Evolutionary conservation across 2,888 invertebrate genomes (phyloP).

Genomic region (Melieria crassipennis): DNA sequence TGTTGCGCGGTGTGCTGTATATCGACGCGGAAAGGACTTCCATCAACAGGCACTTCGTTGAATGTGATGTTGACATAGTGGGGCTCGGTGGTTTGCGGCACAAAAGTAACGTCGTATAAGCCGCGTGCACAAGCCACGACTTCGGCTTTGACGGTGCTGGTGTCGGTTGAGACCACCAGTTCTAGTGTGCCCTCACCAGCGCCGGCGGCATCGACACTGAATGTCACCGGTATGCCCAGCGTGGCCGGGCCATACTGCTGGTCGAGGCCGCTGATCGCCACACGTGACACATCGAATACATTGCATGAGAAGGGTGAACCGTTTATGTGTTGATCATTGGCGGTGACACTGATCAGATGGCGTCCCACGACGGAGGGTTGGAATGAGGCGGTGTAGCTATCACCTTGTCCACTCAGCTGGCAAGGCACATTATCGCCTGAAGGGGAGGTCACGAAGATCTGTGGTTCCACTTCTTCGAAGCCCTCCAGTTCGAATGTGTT

Average conservation of each 20-base stretch:
- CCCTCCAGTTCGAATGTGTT: constrained; percentile 72
- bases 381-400: constrained; percentile 81
- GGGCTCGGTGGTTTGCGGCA: constrained; percentile 87
- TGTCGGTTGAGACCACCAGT: constrained; percentile 88
- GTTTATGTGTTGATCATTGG: constrained; percentile 85
- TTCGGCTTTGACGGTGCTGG: constrained; percentile 90
- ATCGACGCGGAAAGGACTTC: constrained; percentile 89
- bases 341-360: constrained; percentile 83
- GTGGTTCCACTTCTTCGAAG: constrained; percentile 72
- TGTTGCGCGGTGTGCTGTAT: constrained; percentile 78
- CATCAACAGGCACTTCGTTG: constrained; percentile 90
- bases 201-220: constrained; percentile 93
- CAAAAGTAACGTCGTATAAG: constrained; percentile 90
- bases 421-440: constrained; percentile 83
- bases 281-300: constrained; percentile 90
- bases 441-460: constrained; percentile 82
- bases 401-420: constrained; percentile 73
- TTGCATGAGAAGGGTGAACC: constrained; percentile 95
- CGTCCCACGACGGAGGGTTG: constrained; percentile 88
- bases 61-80: constrained; percentile 95
- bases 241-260: constrained; percentile 64
- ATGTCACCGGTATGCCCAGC: constrained; percentile 87
- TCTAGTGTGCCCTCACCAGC: constrained; percentile 95
- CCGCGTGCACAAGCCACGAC: constrained; percentile 89
- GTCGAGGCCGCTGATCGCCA: constrained; percentile 76